These are phyloP conservation scores for Pseudorectes ferrugineus DNA, from an alignment of 2,113 vertebrate genomes.

Conservation along the genomic window DNA sequence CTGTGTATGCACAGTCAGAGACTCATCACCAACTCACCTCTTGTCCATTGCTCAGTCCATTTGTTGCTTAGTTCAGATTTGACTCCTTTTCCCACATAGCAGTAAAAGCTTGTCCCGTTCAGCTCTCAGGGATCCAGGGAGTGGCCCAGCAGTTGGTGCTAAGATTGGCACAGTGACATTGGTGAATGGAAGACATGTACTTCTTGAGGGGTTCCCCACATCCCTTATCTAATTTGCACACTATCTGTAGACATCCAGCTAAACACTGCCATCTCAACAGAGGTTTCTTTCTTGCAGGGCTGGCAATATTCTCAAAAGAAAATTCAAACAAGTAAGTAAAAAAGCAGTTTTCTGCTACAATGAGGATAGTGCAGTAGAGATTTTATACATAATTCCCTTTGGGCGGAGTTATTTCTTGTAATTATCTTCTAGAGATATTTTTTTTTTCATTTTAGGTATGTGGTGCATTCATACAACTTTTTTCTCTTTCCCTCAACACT, in stretches of 20 bases:
- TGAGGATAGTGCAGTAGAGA: neutral
- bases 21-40: neutral
- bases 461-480: slow-evolving; percentile 74
- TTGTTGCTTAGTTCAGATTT: neutral
- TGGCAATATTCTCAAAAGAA: slow-evolving; percentile 71
- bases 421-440: neutral
- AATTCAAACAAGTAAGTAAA: slow-evolving; percentile 68
- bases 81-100: neutral
- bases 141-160: neutral
- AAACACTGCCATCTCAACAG: neutral
- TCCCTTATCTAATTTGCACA: neutral
- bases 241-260: neutral
- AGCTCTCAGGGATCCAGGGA: neutral
- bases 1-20: neutral
- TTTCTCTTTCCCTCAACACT: slow-evolving; percentile 73
- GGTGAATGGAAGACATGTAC: neutral
- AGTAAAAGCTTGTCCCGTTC: neutral
- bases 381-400: neutral
- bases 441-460: slow-evolving; percentile 53
- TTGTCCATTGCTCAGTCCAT: neutral
- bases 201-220: neutral
- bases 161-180: neutral
- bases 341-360: neutral
- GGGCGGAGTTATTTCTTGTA: neutral
- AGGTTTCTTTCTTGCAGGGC: slow-evolving; percentile 29